Evolutionary conservation across 2,797 vertebrate species (phyloP).

Genomic region (Hydrocynus forskahlii): DNA sequence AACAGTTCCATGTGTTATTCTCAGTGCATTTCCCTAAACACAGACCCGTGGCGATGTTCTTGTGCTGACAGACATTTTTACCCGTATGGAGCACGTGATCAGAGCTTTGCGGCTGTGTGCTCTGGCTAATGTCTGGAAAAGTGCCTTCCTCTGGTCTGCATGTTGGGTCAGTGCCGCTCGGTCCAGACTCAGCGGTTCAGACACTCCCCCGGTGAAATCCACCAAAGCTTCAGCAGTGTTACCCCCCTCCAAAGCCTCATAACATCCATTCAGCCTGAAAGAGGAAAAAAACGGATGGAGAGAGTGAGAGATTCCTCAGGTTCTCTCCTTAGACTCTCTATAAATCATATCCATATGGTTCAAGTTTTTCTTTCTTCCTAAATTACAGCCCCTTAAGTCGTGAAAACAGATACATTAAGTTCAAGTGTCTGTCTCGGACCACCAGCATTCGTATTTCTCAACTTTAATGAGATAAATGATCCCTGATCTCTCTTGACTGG

Average conservation of each 20-base stretch:
- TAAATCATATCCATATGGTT: background rate
- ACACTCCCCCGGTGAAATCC: conserved; percentile 86
- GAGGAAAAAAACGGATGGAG: background rate
- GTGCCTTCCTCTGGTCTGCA: conserved; percentile 67
- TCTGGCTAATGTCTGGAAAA: conserved; percentile 78
- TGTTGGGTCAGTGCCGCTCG: conserved; percentile 52
- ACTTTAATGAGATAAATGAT: background rate
- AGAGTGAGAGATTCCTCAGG: background rate
- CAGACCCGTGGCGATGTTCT: background rate
- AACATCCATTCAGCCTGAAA: conserved; percentile 82
- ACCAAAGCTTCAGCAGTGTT: conserved; percentile 85
- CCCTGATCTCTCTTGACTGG: background rate
- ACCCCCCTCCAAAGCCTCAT: conserved; percentile 85
- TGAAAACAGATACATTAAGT: background rate
- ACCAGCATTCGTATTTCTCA: background rate
- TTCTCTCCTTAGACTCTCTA: background rate
- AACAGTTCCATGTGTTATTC: no score
- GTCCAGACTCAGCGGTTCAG: conserved; percentile 75
- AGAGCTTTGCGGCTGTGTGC: conserved; percentile 76
- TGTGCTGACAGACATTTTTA: conserved; percentile 50
- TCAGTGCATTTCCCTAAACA: background rate
- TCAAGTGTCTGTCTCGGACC: background rate
- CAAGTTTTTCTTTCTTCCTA: background rate
- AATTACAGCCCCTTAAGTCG: background rate
- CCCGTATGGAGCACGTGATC: conserved; percentile 85